A percentile compares a stretch with the other conserved stretches of the same genome.
phyloP scores from a whole-genome alignment of 2,113 vertebrate species.

The Microcebus tavaratra region DNA sequence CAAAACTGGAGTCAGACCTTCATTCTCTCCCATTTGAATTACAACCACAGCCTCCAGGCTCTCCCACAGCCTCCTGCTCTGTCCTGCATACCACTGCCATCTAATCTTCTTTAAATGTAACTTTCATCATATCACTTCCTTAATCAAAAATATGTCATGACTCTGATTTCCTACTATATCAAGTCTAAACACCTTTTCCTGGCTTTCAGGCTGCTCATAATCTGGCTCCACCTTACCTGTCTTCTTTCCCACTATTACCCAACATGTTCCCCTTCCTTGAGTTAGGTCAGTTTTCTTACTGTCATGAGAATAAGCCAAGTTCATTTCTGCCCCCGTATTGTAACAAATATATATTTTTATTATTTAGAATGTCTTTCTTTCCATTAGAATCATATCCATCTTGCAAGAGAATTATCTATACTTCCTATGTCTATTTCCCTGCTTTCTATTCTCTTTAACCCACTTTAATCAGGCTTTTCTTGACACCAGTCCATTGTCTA shows the following conservation, averaged over 20 bases:
- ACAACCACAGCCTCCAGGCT: conserved; percentile 31
- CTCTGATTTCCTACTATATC: conserved; percentile 59
- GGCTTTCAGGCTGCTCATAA: conserved; percentile 28
- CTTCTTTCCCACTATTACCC: conserved; percentile 44
- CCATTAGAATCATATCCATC: background rate
- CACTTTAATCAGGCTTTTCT: background rate
- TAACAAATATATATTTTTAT: background rate
- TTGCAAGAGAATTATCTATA: background rate
- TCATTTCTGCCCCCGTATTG: conserved; percentile 2
- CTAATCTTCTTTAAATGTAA: conserved; percentile 45
- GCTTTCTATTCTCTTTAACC: background rate
- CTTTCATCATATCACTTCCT: conserved; percentile 57
- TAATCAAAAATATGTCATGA: conserved; percentile 55
- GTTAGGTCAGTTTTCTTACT: conserved; percentile 36
- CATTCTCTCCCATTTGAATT: background rate
- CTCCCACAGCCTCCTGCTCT: conserved; percentile 25
- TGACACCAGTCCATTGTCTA: background rate
- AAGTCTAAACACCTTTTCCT: conserved; percentile 66
- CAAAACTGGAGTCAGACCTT: background rate
- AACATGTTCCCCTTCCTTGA: conserved; percentile 40
- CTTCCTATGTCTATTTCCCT: background rate
- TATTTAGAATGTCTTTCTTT: background rate
- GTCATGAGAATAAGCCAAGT: conserved; percentile 16
- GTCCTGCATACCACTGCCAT: background rate
- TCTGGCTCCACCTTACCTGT: background rate